phyloP scores from a whole-genome alignment of 2,888 invertebrate species.

The Podabrus alpinus region DNA sequence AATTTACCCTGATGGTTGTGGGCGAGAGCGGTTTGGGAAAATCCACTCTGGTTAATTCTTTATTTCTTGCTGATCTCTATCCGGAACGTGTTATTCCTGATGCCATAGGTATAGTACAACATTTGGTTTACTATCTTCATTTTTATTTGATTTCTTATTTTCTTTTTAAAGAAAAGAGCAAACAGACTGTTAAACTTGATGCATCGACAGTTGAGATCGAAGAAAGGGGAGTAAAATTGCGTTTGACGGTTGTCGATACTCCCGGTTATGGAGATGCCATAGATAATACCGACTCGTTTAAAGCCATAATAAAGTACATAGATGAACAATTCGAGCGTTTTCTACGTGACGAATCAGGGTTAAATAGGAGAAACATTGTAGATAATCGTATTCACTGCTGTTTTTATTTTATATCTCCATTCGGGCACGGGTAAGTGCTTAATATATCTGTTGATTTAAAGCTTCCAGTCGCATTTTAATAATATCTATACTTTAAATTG shows the following conservation, averaged over 20 bases:
- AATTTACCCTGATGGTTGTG: conserved; percentile 95
- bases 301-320: conserved; percentile 93
- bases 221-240: conserved; percentile 90
- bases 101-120: conserved; percentile 71
- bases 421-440: conserved; percentile 84
- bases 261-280: conserved; percentile 96
- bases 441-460: neutral
- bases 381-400: conserved; percentile 98
- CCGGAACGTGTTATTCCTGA: conserved; percentile 89
- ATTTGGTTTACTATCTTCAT: neutral
- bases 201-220: conserved; percentile 97
- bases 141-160: neutral
- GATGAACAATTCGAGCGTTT: conserved; percentile 96
- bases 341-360: conserved; percentile 89
- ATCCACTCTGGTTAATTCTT: conserved; percentile 92
- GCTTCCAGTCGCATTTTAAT: neutral
- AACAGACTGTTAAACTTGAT: conserved; percentile 91
- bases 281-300: conserved; percentile 91
- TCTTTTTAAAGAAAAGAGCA: conserved; percentile 73
- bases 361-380: conserved; percentile 93
- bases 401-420: conserved; percentile 96
- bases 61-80: conserved; percentile 93
- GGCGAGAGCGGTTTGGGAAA: conserved; percentile 88
- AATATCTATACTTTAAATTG: neutral
- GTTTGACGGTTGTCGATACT: conserved; percentile 93